Evolutionary conservation across 2,113 vertebrate species (phyloP), one percentile per base, ranked within the genome.

Genomic region (Chloropsis cyanopogon): DNA sequence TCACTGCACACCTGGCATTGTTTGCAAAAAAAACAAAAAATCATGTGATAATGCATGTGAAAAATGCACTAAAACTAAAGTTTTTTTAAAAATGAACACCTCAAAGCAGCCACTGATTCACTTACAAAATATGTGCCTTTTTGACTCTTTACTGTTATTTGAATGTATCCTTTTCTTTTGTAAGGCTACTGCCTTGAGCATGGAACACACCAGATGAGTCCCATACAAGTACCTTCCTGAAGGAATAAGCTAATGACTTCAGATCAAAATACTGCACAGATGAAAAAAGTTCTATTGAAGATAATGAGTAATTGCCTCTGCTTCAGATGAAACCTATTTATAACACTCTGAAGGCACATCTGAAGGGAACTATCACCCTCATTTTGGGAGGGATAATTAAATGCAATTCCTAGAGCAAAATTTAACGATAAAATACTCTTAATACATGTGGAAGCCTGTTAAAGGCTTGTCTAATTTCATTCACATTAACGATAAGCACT

Each of bases 141-240:
- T 65, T 77, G 52, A 93, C 53, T 88, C 56, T n/a, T 85, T 52
- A 86, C 12, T 96, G 59, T 42, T 94, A 79, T 54, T 84, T 72
- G 53, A 91, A 90, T 10, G 24, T 69, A 50, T 44, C 42, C 54
- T 90, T 92, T 80, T n/a, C 20, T 92, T 94, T 93, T 86, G 72
- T 86, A 92, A 95, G 89, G 84, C 66, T 78, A 53, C 76, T 95
- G 53, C 68, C 86, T 81, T 65, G 47, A 95, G 82, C 70, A 88
- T 39, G 82, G 95, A 95, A 76, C 49, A 81, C 16, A 39, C 24
- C 91, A 97, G 87, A 75, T 96, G 93, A 97, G 88, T 87, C 79
- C 86, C 89, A 84, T 70, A 95, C 77, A 79, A 93, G 42, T 20
- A 94, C 50, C 56, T 91, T 94, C 69, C 84, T 85, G 92, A 96